A percentile compares a stretch with the other conserved stretches of the same genome.
These are phyloP conservation scores for Gadopsis marmoratus DNA, from an alignment of 2,797 vertebrate species.

Conservation along the genomic window DNA sequence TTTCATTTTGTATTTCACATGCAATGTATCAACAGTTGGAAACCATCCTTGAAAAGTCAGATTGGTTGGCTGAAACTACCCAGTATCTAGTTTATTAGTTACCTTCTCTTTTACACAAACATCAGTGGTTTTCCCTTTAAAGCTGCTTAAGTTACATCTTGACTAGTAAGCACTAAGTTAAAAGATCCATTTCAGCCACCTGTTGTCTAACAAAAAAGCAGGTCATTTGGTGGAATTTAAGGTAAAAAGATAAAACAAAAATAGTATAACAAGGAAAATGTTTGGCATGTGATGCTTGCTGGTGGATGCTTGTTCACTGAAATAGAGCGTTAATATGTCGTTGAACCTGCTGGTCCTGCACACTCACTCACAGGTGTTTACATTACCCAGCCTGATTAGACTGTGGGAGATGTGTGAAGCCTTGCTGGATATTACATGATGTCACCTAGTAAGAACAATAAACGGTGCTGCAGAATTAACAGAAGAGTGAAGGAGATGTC, in stretches of 20 bases:
- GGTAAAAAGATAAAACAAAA: no score
- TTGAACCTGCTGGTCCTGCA: background rate
- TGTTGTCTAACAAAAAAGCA: background rate
- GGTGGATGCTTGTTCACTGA: background rate
- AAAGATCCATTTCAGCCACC: background rate
- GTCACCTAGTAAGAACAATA: background rate
- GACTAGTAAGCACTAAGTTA: background rate
- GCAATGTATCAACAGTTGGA: conserved; percentile 19
- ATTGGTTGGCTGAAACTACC: background rate
- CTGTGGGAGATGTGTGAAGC: background rate
- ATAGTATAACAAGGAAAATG: background rate
- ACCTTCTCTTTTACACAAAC: background rate
- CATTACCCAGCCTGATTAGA: background rate
- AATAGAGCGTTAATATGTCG: background rate
- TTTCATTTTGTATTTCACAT: conserved; percentile 8
- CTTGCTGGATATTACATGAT: background rate
- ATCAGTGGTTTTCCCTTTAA: background rate
- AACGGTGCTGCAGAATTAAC: background rate
- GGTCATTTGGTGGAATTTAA: background rate
- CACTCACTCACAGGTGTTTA: background rate
- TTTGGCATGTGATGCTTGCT: background rate
- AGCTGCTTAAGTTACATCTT: background rate
- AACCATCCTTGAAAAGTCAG: conserved; percentile 7
- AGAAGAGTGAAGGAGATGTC: background rate
- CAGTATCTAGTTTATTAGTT: no score